A percentile compares a stretch with the other conserved stretches of the same genome.
Conservation (phyloP, 1,140 invertebrate genomes). For the Bacillus rossius region DNA sequence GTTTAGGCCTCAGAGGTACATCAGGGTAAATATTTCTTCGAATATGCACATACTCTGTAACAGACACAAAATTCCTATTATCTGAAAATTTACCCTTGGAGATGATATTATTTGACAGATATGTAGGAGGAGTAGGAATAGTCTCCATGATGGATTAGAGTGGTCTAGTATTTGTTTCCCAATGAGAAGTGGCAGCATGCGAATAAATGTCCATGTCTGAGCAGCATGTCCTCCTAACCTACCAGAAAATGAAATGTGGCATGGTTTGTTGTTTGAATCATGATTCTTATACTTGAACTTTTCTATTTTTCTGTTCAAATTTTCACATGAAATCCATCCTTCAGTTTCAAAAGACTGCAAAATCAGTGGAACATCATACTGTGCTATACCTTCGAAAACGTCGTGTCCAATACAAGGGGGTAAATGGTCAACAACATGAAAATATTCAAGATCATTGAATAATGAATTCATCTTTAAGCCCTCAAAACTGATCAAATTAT, state of each 20-base stretch:
- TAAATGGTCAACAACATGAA: background rate
- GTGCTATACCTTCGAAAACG: background rate
- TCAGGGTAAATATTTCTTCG: background rate
- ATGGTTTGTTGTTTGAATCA: background rate
- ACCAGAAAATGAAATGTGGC: background rate
- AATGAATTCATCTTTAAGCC: background rate
- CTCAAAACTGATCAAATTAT: background rate
- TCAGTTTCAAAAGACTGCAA: background rate
- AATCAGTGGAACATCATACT: background rate
- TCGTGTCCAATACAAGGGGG: too few relatives aligned
- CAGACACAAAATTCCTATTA: background rate
- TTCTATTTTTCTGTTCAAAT: background rate
- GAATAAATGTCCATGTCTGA: background rate
- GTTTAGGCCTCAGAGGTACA: background rate
- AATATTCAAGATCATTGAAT: background rate
- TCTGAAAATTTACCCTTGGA: background rate
- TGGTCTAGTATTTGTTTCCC: background rate
- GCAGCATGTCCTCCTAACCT: background rate
- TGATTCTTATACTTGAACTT: background rate
- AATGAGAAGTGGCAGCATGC: slow-evolving; percentile 2
- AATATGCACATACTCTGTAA: background rate
- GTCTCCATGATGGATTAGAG: background rate
- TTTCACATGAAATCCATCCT: background rate
- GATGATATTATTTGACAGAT: background rate
- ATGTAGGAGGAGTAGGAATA: background rate